A percentile compares a stretch with the other conserved stretches of the same genome.
phyloP scores from a whole-genome alignment of 2,113 vertebrate species.

The Oreamnos americanus region DNA sequence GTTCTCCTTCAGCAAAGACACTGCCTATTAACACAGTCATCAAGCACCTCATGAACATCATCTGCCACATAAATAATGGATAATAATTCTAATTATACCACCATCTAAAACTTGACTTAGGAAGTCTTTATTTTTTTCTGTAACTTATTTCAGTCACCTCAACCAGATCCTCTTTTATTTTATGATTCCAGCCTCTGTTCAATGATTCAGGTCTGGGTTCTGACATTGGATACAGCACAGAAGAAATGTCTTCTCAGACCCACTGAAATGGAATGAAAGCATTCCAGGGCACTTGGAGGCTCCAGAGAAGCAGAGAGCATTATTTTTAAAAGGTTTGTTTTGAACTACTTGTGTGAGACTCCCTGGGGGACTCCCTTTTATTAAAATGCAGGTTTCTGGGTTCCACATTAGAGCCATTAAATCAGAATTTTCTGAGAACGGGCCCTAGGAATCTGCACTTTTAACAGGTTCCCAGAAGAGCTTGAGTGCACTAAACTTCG shows the following conservation, averaged over 20 bases:
- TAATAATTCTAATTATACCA: slow-evolving; percentile 65
- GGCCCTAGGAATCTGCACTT: neutral
- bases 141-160: slow-evolving; percentile 58
- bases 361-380: neutral
- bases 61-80: slow-evolving; percentile 66
- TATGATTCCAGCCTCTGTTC: slow-evolving; percentile 4
- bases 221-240: neutral
- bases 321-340: neutral
- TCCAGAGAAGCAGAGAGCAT: neutral
- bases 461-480: neutral
- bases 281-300: neutral
- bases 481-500: neutral
- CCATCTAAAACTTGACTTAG: slow-evolving; percentile 56
- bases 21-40: slow-evolving; percentile 46
- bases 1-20: slow-evolving; percentile 20
- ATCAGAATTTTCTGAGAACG: neutral
- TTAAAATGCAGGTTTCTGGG: neutral
- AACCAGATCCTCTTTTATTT: slow-evolving; percentile 43
- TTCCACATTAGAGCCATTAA: neutral
- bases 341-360: neutral
- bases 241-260: neutral
- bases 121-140: slow-evolving; percentile 47
- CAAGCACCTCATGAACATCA: slow-evolving; percentile 35
- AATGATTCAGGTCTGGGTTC: neutral
- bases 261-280: neutral